These are phyloP conservation scores for Actinemys pallida DNA, from an alignment of 2,113 vertebrate species.

Conservation along the genomic window DNA sequence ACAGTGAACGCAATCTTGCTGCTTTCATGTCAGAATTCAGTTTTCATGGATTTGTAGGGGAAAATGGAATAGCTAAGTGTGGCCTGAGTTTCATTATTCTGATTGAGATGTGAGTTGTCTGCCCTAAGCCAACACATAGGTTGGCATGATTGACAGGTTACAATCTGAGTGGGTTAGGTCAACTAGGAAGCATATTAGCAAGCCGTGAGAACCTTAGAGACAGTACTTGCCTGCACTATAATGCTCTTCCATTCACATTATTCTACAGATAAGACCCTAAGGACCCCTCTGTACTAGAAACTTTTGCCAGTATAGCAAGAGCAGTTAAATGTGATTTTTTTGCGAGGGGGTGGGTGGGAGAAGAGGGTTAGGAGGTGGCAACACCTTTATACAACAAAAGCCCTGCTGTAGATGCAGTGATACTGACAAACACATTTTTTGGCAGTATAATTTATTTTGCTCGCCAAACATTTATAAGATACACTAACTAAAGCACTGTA, in stretches of 20 bases:
- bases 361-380: too few species aligned
- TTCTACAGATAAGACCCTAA: neutral
- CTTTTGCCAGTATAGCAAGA: neutral
- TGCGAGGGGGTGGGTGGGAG: too few species aligned
- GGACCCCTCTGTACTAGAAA: neutral
- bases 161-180: neutral
- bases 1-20: neutral
- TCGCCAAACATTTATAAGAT: neutral
- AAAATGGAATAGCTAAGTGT: neutral
- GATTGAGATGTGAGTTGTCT: neutral
- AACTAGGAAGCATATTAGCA: neutral
- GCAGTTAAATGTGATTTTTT: neutral
- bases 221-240: neutral
- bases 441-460: neutral
- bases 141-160: neutral
- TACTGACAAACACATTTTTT: neutral
- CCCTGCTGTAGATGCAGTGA: neutral
- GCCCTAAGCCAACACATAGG: neutral
- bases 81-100: neutral
- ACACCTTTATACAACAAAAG: neutral
- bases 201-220: neutral
- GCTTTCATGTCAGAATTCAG: neutral
- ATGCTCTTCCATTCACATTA: neutral
- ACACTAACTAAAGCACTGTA: accelerated
- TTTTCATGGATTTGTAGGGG: neutral